Base-by-base conservation (phyloP, 2,113 vertebrate species). In the Boleophthalmus pectinirostris region DNA sequence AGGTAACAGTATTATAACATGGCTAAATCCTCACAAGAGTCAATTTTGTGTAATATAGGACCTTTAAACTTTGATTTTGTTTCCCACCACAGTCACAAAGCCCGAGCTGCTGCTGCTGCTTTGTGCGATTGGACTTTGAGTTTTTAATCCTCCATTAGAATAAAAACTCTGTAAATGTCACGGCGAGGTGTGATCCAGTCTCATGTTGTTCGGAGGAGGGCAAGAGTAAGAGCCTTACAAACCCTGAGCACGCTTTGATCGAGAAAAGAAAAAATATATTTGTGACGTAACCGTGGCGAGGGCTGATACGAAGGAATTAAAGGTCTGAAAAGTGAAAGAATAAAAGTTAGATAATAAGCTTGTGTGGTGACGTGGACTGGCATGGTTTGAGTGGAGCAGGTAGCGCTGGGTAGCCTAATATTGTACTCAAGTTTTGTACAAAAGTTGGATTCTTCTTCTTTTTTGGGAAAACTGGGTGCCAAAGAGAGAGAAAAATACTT, bases 161-260 rank as follows among this genome's bases (percentile, higher is more conserved):
- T 24, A 29, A 33, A 16, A 13, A 6, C 24, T 18, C 8, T 16
- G 16, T 64, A 35, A 64, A 64, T 33, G 60, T 64, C 60, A 64
- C 60, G 18, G 60, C 11, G 29, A n/a, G 11, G 20, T 35, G 60
- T 38, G 29, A 18, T 38, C 60, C 29, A 10, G 29, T 15, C 29
- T 11, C 33, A n/a, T 38, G 61, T 66, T 57, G 73, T 72, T 68
- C 75, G 77, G 79, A 72, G 33, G 66, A 12, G 29, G 15, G 64
- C 10, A 33, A 14, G 15, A 7, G 2, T 84, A 85, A 88, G 75
- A 81, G 82, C 56, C 80, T 86, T 86, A 86, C 70, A 75, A 61
- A 72, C 79, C 84, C 79, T 79, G 72, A 63, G 18, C 56, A 67
- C 75, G 81, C 74, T 72, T 66, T 70, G 64, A 77, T 61, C 66